phyloP scores from a whole-genome alignment of 2,113 vertebrate genomes.

The Isichthys henryi region DNA sequence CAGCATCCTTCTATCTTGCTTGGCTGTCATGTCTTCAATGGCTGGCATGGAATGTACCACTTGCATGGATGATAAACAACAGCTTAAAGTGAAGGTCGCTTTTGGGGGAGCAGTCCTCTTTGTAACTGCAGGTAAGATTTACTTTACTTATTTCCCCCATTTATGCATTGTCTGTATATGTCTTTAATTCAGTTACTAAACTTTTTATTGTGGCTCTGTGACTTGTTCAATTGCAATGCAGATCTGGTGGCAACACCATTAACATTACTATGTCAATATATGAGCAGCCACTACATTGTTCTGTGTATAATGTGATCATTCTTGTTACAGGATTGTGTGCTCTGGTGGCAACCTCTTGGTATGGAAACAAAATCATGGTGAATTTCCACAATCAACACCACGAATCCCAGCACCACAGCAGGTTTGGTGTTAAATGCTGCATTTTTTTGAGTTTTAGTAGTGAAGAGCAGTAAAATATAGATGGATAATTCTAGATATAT shows the following conservation, averaged over 20 bases:
- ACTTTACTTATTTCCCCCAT: not conserved
- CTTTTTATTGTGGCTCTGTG: not conserved
- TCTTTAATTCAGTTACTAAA: not conserved
- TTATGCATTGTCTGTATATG: no score
- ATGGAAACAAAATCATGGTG: constrained; percentile 54
- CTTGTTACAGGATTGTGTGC: constrained; percentile 63
- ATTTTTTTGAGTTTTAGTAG: not conserved
- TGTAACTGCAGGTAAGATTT: constrained; percentile 67
- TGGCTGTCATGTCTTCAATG: constrained; percentile 63
- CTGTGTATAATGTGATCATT: not conserved
- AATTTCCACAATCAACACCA: constrained; percentile 65
- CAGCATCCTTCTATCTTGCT: constrained; percentile 67
- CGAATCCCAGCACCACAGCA: constrained; percentile 60
- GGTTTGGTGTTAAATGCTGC: constrained; percentile 46
- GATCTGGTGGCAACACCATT: not conserved
- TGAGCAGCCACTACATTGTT: not conserved
- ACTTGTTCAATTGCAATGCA: not conserved
- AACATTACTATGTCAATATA: not conserved
- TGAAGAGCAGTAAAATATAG: not conserved
- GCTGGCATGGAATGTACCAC: constrained; percentile 85
- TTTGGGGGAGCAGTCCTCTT: constrained; percentile 70
- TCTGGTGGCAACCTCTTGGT: constrained; percentile 77
- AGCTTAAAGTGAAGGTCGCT: constrained; percentile 66
- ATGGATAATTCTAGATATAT: not conserved
- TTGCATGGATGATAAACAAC: constrained; percentile 67